A percentile compares a stretch with the other conserved stretches of the same genome.
phyloP scores from a whole-genome alignment of 1,140 invertebrate genomes.

The Drosophila rhopaloa region DNA sequence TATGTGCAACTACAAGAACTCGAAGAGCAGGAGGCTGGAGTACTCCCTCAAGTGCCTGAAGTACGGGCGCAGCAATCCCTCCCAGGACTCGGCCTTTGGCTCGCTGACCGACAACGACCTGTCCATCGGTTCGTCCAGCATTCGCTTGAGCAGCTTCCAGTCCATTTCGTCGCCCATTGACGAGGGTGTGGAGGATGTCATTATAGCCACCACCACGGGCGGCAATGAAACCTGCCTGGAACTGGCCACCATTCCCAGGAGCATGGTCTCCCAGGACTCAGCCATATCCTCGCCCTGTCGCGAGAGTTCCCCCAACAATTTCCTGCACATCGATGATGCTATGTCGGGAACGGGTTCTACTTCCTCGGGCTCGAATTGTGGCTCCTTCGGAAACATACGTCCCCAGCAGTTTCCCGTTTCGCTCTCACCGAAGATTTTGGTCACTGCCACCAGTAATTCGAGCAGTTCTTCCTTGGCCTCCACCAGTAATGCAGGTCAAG shows the following conservation, averaged over 20 bases:
- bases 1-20: slow-evolving; percentile 84
- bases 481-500: slow-evolving; percentile 33
- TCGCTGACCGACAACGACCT: slow-evolving; percentile 84
- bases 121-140: slow-evolving; percentile 80
- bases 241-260: slow-evolving; percentile 74
- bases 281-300: slow-evolving; percentile 82
- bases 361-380: slow-evolving; percentile 69
- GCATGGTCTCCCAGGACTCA: slow-evolving; percentile 83
- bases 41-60: slow-evolving; percentile 83
- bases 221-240: slow-evolving; percentile 80
- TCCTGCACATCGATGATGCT: slow-evolving; percentile 77
- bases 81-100: slow-evolving; percentile 84
- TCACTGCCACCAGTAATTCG: slow-evolving; percentile 78
- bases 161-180: slow-evolving; percentile 84
- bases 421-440: slow-evolving; percentile 78
- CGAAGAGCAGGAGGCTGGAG: slow-evolving; percentile 80
- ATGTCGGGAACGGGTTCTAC: slow-evolving; percentile 67
- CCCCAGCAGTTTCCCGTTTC: slow-evolving; percentile 81
- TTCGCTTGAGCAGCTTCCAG: slow-evolving; percentile 82
- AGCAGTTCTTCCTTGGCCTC: slow-evolving; percentile 79
- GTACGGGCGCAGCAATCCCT: slow-evolving; percentile 84
- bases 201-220: slow-evolving; percentile 82
- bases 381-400: slow-evolving; percentile 62
- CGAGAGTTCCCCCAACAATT: slow-evolving; percentile 79
- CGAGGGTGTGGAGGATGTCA: slow-evolving; percentile 83